phyloP scores from a whole-genome alignment of 1,140 invertebrate species.

The Grapholita molesta region DNA sequence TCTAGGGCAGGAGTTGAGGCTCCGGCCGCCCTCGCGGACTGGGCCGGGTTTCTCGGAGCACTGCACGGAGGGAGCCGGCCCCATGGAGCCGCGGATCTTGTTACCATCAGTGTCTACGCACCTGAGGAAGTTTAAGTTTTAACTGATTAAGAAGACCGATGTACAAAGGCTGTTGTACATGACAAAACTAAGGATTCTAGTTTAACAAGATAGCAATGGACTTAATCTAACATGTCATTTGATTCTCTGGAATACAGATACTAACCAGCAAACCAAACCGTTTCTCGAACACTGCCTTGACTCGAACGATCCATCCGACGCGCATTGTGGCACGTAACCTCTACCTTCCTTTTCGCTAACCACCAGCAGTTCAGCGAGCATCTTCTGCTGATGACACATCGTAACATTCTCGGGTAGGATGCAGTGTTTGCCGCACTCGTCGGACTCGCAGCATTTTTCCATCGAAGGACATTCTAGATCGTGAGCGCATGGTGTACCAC shows the following conservation, averaged over 20 bases:
- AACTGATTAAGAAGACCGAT: no score
- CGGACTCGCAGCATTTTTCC: constrained; percentile 88
- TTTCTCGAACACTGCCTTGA: constrained; percentile 89
- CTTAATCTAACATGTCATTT: no score
- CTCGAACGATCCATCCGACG: constrained; percentile 83
- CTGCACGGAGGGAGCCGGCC: constrained; percentile 83
- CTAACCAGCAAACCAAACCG: constrained; percentile 88
- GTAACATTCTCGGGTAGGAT: constrained; percentile 84
- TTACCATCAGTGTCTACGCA: constrained; percentile 88
- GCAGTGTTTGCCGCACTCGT: constrained; percentile 84
- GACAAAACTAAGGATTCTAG: not conserved
- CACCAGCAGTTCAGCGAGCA: constrained; percentile 86
- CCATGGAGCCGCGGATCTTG: constrained; percentile 88
- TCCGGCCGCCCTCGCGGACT: constrained; percentile 62
- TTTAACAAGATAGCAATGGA: no score
- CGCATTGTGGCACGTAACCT: constrained; percentile 91
- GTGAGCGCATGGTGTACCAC: constrained; percentile 83
- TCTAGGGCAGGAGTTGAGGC: constrained; percentile 67
- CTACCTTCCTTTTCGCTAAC: constrained; percentile 87
- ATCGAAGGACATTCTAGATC: constrained; percentile 89
- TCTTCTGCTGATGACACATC: constrained; percentile 86
- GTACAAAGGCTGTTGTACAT: no score
- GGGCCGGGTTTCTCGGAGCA: constrained; percentile 74
- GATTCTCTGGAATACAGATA: no score
- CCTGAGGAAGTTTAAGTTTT: constrained; percentile 36